These are phyloP conservation scores for Macrophya annulata DNA, from an alignment of 2,888 invertebrate species.

Conservation along the genomic window DNA sequence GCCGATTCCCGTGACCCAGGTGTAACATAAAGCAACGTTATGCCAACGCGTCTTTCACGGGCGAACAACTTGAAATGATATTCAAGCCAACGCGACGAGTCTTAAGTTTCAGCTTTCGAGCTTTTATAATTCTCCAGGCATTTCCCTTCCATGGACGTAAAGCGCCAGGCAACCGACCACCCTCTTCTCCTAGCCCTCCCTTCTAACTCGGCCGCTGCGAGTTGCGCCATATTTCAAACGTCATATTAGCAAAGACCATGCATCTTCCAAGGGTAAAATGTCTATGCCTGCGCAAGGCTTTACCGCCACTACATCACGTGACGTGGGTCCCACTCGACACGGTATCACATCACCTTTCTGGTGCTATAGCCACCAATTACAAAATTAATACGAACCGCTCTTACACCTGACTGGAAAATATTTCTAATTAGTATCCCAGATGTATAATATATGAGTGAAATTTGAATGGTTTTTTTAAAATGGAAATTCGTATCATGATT, in stretches of 20 bases:
- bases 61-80: conserved; percentile 45
- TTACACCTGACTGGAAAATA: conserved; percentile 62
- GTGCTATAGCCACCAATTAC: conserved; percentile 71
- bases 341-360: conserved; percentile 68
- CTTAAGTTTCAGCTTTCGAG: conserved; percentile 50
- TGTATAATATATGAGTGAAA: not conserved
- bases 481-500: not conserved
- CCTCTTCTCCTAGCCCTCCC: conserved; percentile 5
- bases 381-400: conserved; percentile 71
- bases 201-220: conserved; percentile 60
- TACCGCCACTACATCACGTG: conserved; percentile 71
- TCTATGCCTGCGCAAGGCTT: conserved; percentile 71
- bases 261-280: conserved; percentile 74
- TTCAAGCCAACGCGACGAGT: conserved; percentile 50
- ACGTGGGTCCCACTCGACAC: conserved; percentile 66
- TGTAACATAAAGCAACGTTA: conserved; percentile 42
- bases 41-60: conserved; percentile 39
- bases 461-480: not conserved
- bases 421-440: not conserved
- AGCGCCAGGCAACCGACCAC: not conserved
- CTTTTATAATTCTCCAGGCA: conserved; percentile 57
- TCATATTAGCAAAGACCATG: conserved; percentile 76
- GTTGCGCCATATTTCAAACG: conserved; percentile 74
- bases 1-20: conserved; percentile 47
- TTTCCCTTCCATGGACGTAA: conserved; percentile 37